These are phyloP conservation scores for Eilema sororculum DNA, from an alignment of 2,888 invertebrate species.

Conservation along the genomic window DNA sequence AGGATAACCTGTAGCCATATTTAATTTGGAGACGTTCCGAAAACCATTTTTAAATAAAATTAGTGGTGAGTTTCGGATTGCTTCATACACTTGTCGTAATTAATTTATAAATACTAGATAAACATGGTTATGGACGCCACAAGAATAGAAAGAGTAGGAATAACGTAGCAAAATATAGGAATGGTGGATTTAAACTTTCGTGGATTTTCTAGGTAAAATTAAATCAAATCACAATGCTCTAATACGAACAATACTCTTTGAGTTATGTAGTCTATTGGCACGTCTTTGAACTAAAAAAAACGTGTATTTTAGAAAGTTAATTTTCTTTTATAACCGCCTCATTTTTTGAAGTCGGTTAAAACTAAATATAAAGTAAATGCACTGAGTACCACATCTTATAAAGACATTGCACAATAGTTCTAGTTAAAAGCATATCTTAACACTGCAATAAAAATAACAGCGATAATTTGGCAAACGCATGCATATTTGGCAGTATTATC, in stretches of 20 bases:
- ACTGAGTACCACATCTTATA: not conserved
- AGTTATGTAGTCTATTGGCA: not conserved
- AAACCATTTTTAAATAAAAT: not conserved
- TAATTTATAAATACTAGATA: not conserved
- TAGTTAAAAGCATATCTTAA: not conserved
- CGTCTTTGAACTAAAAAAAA: not conserved
- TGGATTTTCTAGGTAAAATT: not conserved
- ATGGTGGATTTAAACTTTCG: too few species aligned
- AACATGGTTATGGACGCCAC: too few species aligned
- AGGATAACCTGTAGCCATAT: not conserved
- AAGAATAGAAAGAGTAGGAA: too few species aligned
- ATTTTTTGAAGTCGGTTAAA: too few species aligned
- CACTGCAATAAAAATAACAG: not conserved
- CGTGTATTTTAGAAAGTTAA: not conserved
- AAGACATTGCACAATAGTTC: not conserved
- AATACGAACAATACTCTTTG: not conserved
- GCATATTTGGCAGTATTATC: slow-evolving; percentile 45
- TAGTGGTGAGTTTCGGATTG: not conserved
- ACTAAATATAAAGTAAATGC: not conserved
- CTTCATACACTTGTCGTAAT: not conserved
- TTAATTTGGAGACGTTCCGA: not conserved
- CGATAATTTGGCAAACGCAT: slow-evolving; percentile 34
- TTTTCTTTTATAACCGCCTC: not conserved
- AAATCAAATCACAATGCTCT: not conserved
- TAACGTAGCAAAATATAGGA: too few species aligned